Evolutionary conservation across 2,888 invertebrate species (phyloP), one percentile per base, ranked within the genome.

Genomic region (Loripinus fragilis): DNA sequence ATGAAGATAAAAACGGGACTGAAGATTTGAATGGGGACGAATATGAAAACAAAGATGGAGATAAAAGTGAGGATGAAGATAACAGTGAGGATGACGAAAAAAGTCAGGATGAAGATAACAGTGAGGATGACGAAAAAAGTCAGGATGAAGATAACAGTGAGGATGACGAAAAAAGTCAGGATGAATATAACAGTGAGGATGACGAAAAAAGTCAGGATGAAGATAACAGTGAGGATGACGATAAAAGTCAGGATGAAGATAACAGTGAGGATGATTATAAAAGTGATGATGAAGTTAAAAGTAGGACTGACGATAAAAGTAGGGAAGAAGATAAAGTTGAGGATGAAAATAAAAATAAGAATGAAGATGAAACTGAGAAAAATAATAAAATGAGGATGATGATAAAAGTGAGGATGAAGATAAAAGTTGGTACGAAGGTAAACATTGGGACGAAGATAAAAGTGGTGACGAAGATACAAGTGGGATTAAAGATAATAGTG

Each of bases 361-460:
- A 55, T 55, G 69, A 55, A 23, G 55, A 55, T 55, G 55, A 55
- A 15, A n/a, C 8, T 55, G 55, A 55, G 8, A n/a, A 55, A 8
- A n/a, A 55, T 55, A 25, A 20, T 20, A 25, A 55, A n/a, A 55
- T 20, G 55, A 55, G 8, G 65, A 41, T 25, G 72, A 42, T 65
- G 72, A 65, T 30, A 30, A 50, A 25, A 41, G 35, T 35, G 60
- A 17, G 3, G 23, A 45, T 38, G 65, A 3, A 38, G 50, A 50
- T 71, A 52, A 71, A 23, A 41, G 7, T 55, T 10, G n/a, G 30
- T 30, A 69, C 48, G 69, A 69, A 45, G 69, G 48, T 45, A 48
- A 69, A 25, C 41, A 60, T 60, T 52, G 35, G 23, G 2, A 71
- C 60, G 60, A 71, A 60, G 71, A 71, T 71, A 64, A 71, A n/a